phyloP scores from a whole-genome alignment of 2,797 vertebrate genomes.

The Fistularia commersonii region DNA sequence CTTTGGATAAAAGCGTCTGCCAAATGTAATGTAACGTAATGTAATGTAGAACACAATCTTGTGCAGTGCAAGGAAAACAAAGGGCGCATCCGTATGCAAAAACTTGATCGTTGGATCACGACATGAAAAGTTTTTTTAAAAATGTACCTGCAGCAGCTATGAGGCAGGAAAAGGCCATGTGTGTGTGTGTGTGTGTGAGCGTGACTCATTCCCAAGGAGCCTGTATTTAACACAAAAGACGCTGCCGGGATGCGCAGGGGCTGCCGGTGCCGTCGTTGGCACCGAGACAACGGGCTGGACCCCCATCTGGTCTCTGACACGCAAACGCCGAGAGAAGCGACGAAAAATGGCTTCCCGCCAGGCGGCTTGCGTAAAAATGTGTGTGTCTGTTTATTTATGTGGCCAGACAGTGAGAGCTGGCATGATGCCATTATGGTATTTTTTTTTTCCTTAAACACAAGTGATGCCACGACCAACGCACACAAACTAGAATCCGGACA shows the following conservation, averaged over 20 bases:
- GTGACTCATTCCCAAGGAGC: slow-evolving; percentile 21
- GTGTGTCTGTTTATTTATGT: slow-evolving; percentile 40
- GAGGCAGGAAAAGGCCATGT: too few relatives aligned
- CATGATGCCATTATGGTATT: slow-evolving; percentile 41
- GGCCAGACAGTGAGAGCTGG: slow-evolving; percentile 58
- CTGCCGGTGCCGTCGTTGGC: slow-evolving; percentile 48
- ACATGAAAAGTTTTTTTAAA: too few relatives aligned
- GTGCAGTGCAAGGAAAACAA: too few relatives aligned
- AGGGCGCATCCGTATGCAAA: too few relatives aligned
- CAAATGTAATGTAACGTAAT: too few relatives aligned
- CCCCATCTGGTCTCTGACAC: slow-evolving; percentile 60
- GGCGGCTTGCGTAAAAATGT: slow-evolving; percentile 35
- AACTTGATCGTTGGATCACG: too few relatives aligned
- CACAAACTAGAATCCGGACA: slow-evolving; percentile 5
- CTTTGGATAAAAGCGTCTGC: too few relatives aligned
- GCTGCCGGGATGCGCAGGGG: slow-evolving; percentile 45
- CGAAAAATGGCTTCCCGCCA: slow-evolving; percentile 51
- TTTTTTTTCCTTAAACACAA: slow-evolving; percentile 38
- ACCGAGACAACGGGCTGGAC: slow-evolving; percentile 50
- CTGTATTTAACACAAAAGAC: slow-evolving; percentile 46
- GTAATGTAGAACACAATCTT: too few relatives aligned
- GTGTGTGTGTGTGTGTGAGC: slow-evolving; percentile 8
- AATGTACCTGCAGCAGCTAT: too few relatives aligned
- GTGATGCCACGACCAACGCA: slow-evolving; percentile 8
- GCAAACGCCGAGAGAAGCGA: slow-evolving; percentile 34